These are phyloP conservation scores for Sinotaia quadrata DNA, from an alignment of 2,888 invertebrate genomes.

Conservation along the genomic window DNA sequence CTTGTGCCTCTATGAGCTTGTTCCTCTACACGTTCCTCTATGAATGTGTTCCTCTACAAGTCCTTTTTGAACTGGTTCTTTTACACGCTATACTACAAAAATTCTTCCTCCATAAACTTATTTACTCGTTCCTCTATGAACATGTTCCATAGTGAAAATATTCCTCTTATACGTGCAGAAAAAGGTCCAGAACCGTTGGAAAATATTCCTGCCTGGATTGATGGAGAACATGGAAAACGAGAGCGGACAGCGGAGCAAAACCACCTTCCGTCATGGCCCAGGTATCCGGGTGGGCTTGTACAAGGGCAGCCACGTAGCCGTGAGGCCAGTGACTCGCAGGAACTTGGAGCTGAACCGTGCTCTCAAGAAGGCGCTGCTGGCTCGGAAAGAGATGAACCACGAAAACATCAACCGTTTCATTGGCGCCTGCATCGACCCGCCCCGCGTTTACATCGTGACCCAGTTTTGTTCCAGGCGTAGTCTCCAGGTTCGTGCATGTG, in stretches of 20 bases:
- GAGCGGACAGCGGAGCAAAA: constrained; percentile 18
- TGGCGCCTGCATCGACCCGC: constrained; percentile 69
- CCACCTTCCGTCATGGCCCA: constrained; percentile 29
- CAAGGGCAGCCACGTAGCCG: constrained; percentile 75
- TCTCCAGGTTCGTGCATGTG: constrained; percentile 57
- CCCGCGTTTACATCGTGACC: constrained; percentile 66
- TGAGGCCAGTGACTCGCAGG: constrained; percentile 77
- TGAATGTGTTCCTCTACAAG: too few relatives aligned
- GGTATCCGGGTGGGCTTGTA: constrained; percentile 60
- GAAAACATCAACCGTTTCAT: constrained; percentile 71
- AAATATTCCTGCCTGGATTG: constrained; percentile 43
- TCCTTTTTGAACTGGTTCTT: too few relatives aligned
- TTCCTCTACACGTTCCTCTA: too few relatives aligned
- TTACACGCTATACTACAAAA: too few relatives aligned
- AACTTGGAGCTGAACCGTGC: constrained; percentile 64
- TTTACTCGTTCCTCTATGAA: background rate
- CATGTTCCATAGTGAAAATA: background rate
- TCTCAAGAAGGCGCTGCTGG: constrained; percentile 67
- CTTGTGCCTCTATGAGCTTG: too few relatives aligned
- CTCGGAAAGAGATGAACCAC: constrained; percentile 68
- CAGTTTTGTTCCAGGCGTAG: constrained; percentile 69
- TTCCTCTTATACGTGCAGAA: constrained; percentile 31
- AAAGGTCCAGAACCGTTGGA: constrained; percentile 45
- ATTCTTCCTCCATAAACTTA: too few relatives aligned
- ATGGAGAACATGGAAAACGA: too few relatives aligned